These are phyloP conservation scores for Zaprionus vittiger DNA, from an alignment of 1,140 invertebrate genomes.

Conservation along the genomic window DNA sequence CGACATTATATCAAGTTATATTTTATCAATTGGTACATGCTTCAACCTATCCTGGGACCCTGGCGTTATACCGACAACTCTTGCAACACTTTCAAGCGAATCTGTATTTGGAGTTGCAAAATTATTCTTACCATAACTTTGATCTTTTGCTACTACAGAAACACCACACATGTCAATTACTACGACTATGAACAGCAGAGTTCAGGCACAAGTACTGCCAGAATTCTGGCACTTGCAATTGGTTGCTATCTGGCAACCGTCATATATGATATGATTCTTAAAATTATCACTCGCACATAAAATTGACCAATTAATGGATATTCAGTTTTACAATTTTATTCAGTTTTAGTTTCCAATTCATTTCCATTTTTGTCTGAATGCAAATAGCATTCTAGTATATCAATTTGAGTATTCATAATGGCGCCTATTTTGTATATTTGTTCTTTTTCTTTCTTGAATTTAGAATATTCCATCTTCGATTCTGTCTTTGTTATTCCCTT, in stretches of 20 bases:
- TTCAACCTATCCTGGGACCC: constrained; percentile 40
- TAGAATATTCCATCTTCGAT: not conserved
- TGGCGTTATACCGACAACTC: constrained; percentile 17
- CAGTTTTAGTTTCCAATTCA: not conserved
- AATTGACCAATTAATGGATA: not conserved
- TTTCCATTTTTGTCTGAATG: not conserved
- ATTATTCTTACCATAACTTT: constrained; percentile 16
- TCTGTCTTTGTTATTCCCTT: not conserved
- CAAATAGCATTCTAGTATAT: constrained; percentile 14
- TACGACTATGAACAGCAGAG: not conserved
- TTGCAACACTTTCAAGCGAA: constrained; percentile 25
- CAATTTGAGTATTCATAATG: constrained; percentile 37
- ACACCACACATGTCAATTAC: not conserved
- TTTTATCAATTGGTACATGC: constrained; percentile 32
- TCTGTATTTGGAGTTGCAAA: constrained; percentile 36
- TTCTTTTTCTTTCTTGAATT: constrained; percentile 19
- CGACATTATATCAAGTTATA: constrained; percentile 2
- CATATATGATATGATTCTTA: constrained; percentile 6
- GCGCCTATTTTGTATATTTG: constrained; percentile 25
- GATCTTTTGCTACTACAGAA: constrained; percentile 16
- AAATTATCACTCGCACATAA: not conserved
- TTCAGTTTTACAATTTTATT: not conserved
- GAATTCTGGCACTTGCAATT: constrained; percentile 1
- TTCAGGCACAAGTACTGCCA: not conserved
- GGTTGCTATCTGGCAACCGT: constrained; percentile 6